Base-by-base conservation (phyloP, 2,797 vertebrate genomes). In the Antennarius maculatus region DNA sequence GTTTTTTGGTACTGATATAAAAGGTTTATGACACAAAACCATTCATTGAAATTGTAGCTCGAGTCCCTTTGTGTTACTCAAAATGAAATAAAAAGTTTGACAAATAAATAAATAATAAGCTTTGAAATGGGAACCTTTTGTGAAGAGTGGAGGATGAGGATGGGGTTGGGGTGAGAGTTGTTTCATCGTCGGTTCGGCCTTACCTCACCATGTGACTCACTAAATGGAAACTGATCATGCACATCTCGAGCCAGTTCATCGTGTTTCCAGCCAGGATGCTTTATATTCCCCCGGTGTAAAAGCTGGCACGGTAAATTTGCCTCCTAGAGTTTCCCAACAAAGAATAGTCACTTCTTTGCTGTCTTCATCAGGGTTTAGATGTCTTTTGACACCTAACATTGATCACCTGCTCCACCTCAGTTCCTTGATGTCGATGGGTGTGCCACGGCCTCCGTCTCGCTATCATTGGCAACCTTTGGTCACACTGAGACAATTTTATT, bases 1-100 rank as follows among this genome's bases (percentile, higher is more conserved):
- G 76, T 63, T 74, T 39, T 39, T 39, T 39, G 78, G 69, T 66
- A 69, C 80, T 71, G 31, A 78, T 69, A 61, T 76, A 70, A 83
- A 80, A 48, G 76, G 72, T 69, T 76, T 42, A 42, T 12, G 12
- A 46, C 15, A 46, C 43, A 46, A n/a, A 16, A 12, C 16, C 7
- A 8, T 46, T 16, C 16, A 13, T 14, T 12, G 4, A 42, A 42
- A 42, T 42, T 42, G 14, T n/a, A n/a, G 6, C 13, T 43, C 13
- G 15, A 43, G 11, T 43, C 15, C 12, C 15, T n/a, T 46, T 16
- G 6, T 42, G 13, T 12, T 42, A 52, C 28, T 16, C 28, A 10
- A 28, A 52, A 31, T 28, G 5, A 45, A 45, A 45, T 5, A 45
- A 45, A 45, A 16, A 12, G 28, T 29, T 51, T 28, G 15, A 4